Evolutionary conservation across 1,140 invertebrate genomes (phyloP).

Genomic region (Metopolophium dirhodum): DNA sequence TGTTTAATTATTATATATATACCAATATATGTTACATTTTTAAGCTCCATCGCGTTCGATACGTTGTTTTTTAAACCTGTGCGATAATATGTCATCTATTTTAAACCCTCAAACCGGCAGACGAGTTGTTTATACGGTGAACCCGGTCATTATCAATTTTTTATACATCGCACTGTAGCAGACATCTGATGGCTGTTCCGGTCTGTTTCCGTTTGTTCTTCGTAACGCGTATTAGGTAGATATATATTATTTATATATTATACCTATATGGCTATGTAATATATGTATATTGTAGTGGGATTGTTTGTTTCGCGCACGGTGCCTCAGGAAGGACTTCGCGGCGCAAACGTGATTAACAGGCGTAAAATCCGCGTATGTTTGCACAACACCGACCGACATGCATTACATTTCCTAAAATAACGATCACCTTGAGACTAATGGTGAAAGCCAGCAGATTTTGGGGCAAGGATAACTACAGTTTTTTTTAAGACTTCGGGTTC

Average conservation of each 20-base stretch:
- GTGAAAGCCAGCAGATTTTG: conserved; percentile 53
- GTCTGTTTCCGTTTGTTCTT: conserved; percentile 24
- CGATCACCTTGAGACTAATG: conserved; percentile 44
- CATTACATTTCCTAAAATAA: conserved; percentile 57
- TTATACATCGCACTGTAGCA: not conserved
- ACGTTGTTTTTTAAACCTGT: not conserved
- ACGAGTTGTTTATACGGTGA: not conserved
- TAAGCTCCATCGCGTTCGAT: not conserved
- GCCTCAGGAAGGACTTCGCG: conserved; percentile 22
- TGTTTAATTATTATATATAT: not conserved
- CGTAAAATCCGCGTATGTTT: conserved; percentile 37
- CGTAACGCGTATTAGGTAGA: not conserved
- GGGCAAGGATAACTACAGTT: conserved; percentile 55
- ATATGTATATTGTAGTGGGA: not conserved
- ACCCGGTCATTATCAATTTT: conserved; percentile 13
- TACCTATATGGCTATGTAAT: not conserved
- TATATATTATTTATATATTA: not conserved
- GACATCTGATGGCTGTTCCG: not conserved
- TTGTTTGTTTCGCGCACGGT: not conserved
- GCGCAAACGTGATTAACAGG: conserved; percentile 32
- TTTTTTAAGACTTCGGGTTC: conserved; percentile 22
- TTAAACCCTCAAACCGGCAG: not conserved
- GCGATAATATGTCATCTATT: not conserved
- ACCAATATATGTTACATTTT: not conserved
- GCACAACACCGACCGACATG: conserved; percentile 36